phyloP scores from a whole-genome alignment of 2,113 vertebrate species.

The Myocastor coypus region DNA sequence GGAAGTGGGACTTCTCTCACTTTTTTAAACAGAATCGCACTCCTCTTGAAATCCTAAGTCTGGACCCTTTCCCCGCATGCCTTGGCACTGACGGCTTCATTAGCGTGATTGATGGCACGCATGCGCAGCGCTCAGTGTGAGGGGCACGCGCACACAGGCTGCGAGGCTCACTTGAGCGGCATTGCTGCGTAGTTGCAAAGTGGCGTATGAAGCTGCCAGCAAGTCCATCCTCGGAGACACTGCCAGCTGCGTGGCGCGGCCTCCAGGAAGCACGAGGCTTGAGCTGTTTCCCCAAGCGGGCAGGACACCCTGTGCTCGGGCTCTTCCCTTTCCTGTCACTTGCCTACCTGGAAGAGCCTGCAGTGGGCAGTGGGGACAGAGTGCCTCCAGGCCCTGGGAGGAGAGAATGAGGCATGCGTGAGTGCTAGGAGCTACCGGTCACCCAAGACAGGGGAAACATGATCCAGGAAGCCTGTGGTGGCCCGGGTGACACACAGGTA shows the following conservation, averaged over 20 bases:
- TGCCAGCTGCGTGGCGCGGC: not conserved
- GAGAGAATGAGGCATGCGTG: not conserved
- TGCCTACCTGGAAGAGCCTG: not conserved
- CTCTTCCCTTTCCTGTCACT: not conserved
- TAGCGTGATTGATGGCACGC: no score
- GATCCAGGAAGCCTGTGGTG: not conserved
- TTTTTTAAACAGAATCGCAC: not conserved
- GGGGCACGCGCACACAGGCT: not conserved
- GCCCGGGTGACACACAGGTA: not conserved
- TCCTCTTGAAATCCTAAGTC: not conserved
- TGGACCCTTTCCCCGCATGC: not conserved
- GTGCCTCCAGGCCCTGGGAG: not conserved
- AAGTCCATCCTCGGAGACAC: not conserved
- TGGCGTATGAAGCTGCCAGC: not conserved
- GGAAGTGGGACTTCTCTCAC: not conserved
- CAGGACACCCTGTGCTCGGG: not conserved
- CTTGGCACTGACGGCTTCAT: not conserved
- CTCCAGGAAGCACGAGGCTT: not conserved
- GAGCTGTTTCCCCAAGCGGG: not conserved
- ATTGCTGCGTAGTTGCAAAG: not conserved
- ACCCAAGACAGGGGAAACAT: not conserved
- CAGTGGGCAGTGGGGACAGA: not conserved
- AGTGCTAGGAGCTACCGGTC: not conserved
- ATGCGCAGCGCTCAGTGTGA: not conserved
- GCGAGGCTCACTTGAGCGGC: not conserved